Evolutionary conservation across 2,888 invertebrate species (phyloP), one percentile per base, ranked within the genome.

Genomic region (Micropterix aruncella): DNA sequence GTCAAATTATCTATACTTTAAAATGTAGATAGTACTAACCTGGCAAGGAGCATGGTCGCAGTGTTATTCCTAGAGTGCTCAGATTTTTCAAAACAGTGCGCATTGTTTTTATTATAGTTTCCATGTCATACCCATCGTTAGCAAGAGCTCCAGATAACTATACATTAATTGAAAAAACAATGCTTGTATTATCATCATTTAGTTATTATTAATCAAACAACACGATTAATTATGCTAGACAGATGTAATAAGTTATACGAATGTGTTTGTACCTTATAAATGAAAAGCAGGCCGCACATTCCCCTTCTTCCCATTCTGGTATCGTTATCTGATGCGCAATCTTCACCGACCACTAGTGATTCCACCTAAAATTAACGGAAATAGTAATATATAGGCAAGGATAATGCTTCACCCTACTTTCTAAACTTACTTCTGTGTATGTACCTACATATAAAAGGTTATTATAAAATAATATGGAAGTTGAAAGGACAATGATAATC

Each of bases 121-220:
- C 56, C 46, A 88, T 56, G 18, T 66, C 61, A 44, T 62, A 68
- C 1, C 78, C 78, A 46, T 67, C 64, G 48, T 76, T 75, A 1
- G 87, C 74, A 73, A 90, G 66, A 1, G 83, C 85, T 14, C 89
- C 89, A 41, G 83, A 81, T 49, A 90, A 73, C 80, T 62, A 27
- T 7, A 48, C 1, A 57, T 52, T 44, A 19, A 43, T n/a, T 9
- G 36, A 17, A n/a, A 17, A 12, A 18, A 15, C 14, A 18, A n/a
- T n/a, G n/a, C n/a, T n/a, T n/a, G n/a, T n/a, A 42, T 18, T 27
- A 12, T 1, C 19, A 37, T 16, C 16, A 37, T 14, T 18, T 15
- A 45, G 14, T 2, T 38, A 17, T 16, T 36, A 16, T 44, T n/a
- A 37, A 43, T 16, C 14, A 3, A 14, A n/a, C 1, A 41, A 37